These are phyloP conservation scores for Cynocephalus volans DNA, from an alignment of 2,113 vertebrate species.

Conservation along the genomic window DNA sequence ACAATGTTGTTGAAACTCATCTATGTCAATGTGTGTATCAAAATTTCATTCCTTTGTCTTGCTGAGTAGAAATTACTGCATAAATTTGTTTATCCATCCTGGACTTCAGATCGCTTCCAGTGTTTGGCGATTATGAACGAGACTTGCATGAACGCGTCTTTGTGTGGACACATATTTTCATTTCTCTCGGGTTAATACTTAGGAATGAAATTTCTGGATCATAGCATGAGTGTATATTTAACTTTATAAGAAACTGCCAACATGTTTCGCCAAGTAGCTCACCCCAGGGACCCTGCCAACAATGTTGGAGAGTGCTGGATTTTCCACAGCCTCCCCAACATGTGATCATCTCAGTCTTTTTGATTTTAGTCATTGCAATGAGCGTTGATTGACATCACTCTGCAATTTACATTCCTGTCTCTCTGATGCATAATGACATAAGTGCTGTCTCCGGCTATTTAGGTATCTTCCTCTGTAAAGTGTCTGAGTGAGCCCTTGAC, in stretches of 20 bases:
- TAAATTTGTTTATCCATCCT: neutral
- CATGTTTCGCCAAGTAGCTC: neutral
- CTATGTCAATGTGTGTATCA: fast-evolving
- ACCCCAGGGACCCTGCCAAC: too few species aligned
- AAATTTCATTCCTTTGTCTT: fast-evolving
- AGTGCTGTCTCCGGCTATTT: neutral
- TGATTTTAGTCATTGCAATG: neutral
- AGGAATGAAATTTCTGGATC: too few species aligned
- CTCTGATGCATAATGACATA: neutral
- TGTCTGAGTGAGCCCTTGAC: neutral
- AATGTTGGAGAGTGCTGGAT: neutral
- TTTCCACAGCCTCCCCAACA: fast-evolving
- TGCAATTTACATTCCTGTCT: neutral
- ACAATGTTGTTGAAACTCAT: neutral
- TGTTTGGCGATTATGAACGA: neutral
- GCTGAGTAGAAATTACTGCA: fast-evolving
- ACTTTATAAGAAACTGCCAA: neutral
- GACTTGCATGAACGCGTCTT: neutral
- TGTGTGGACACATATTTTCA: neutral
- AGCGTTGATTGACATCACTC: neutral
- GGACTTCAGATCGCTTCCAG: neutral
- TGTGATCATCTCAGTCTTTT: neutral
- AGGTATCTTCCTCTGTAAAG: neutral
- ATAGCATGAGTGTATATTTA: neutral
- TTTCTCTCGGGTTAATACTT: neutral